These are phyloP conservation scores for Acanthurus leucopareius DNA, from an alignment of 2,797 vertebrate species.

Conservation along the genomic window DNA sequence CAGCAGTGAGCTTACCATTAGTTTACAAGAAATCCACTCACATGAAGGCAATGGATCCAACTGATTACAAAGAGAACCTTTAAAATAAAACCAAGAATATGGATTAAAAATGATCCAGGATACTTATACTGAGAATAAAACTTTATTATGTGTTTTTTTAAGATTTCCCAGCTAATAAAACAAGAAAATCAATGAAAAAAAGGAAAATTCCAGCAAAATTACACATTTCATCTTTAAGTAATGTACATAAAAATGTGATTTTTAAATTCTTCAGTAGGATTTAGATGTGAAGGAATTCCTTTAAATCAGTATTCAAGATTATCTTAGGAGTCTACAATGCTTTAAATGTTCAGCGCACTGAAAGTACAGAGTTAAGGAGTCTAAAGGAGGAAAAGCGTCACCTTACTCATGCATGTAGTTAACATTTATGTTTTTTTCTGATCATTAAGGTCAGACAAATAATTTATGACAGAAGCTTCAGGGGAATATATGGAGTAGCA, in stretches of 20 bases:
- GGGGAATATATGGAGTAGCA: background rate
- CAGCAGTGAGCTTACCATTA: background rate
- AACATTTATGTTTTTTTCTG: conserved; percentile 12
- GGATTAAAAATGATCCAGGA: too few species aligned
- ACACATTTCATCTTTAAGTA: background rate
- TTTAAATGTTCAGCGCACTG: background rate
- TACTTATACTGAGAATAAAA: too few species aligned
- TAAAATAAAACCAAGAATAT: too few species aligned
- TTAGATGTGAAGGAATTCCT: too few species aligned
- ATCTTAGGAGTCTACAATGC: background rate
- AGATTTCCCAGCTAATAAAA: too few species aligned
- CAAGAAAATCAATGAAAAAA: too few species aligned
- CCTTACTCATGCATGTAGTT: background rate
- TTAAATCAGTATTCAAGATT: background rate
- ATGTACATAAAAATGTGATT: background rate
- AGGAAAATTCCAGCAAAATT: too few species aligned
- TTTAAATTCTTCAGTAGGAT: too few species aligned
- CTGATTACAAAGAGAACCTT: too few species aligned
- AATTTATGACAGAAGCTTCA: conserved; percentile 4
- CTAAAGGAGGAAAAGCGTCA: background rate
- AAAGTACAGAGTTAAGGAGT: background rate
- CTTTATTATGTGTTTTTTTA: too few species aligned
- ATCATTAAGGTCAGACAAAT: conserved; percentile 25
- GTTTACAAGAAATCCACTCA: background rate
- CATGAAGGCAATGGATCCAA: too few species aligned